A percentile compares a stretch with the other conserved stretches of the same genome.
Conservation (phyloP, 2,113 vertebrate genomes). For the Zingel zingel region DNA sequence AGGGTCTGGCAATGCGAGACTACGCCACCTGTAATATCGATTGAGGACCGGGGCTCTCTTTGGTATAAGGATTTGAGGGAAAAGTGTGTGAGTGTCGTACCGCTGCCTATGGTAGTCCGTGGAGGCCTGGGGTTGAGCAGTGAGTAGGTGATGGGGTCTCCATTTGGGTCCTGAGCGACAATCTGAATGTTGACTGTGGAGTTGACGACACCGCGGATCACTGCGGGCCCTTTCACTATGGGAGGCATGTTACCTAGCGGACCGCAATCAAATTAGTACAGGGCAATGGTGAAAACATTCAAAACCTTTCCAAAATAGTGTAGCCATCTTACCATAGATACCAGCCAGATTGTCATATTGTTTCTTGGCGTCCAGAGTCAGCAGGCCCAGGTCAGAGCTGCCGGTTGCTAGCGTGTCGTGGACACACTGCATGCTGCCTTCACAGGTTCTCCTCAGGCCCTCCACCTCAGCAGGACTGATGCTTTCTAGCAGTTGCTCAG, state of each 20-base stretch:
- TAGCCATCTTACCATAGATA: slow-evolving; percentile 74
- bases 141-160: slow-evolving; percentile 82
- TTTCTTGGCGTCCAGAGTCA: slow-evolving; percentile 71
- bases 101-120: slow-evolving; percentile 73
- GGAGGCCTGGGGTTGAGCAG: slow-evolving; percentile 80
- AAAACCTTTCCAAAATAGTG: background rate
- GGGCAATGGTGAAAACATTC: background rate
- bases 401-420: slow-evolving; percentile 80
- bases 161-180: slow-evolving; percentile 81
- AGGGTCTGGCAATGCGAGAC: no score
- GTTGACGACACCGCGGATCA: slow-evolving; percentile 82
- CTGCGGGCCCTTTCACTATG: slow-evolving; percentile 77
- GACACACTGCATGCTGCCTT: slow-evolving; percentile 77
- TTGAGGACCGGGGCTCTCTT: slow-evolving; percentile 3
- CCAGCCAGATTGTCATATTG: slow-evolving; percentile 61
- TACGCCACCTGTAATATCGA: slow-evolving; percentile 4
- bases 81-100: slow-evolving; percentile 67
- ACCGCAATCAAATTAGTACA: slow-evolving; percentile 15
- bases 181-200: slow-evolving; percentile 73
- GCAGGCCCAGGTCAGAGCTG: slow-evolving; percentile 72
- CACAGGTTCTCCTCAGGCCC: slow-evolving; percentile 73
- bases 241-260: slow-evolving; percentile 85
- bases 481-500: slow-evolving; percentile 65
- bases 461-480: slow-evolving; percentile 66
- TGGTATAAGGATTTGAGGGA: background rate